A percentile compares a stretch with the other conserved stretches of the same genome.
These are phyloP conservation scores for Belonocnema kinseyi DNA, from an alignment of 1,140 invertebrate species.

Conservation along the genomic window DNA sequence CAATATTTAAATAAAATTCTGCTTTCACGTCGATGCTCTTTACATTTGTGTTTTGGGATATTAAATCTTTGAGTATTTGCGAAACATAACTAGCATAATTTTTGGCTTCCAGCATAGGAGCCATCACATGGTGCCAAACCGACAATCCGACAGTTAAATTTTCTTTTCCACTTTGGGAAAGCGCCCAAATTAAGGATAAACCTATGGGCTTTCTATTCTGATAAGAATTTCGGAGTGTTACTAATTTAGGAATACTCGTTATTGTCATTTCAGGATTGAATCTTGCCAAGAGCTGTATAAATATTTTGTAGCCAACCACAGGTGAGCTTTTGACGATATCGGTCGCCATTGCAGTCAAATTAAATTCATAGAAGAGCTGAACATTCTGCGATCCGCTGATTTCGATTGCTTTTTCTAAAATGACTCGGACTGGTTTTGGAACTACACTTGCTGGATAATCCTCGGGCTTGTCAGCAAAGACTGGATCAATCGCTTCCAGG, in stretches of 20 bases:
- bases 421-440: constrained; percentile 74
- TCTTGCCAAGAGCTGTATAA: constrained; percentile 81
- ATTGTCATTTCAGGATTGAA: constrained; percentile 80
- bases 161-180: constrained; percentile 84
- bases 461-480: constrained; percentile 74
- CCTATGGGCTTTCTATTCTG: constrained; percentile 87
- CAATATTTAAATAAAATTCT: constrained; percentile 71
- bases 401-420: constrained; percentile 77
- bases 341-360: constrained; percentile 80
- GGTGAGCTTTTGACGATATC: constrained; percentile 80
- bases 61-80: constrained; percentile 81
- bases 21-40: constrained; percentile 68
- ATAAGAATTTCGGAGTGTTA: constrained; percentile 83
- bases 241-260: constrained; percentile 79
- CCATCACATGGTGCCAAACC: constrained; percentile 89
- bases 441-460: constrained; percentile 77
- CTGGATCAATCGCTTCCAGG: constrained; percentile 79
- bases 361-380: constrained; percentile 81
- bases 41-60: constrained; percentile 62
- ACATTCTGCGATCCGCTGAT: constrained; percentile 77
- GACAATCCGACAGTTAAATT: constrained; percentile 84
- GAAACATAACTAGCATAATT: constrained; percentile 83
- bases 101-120: constrained; percentile 84
- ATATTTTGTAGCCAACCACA: constrained; percentile 82
- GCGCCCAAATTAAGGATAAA: constrained; percentile 85